A percentile compares a stretch with the other conserved stretches of the same genome.
Conservation (phyloP, 2,888 invertebrate genomes). For the Cheilosia grossa region DNA sequence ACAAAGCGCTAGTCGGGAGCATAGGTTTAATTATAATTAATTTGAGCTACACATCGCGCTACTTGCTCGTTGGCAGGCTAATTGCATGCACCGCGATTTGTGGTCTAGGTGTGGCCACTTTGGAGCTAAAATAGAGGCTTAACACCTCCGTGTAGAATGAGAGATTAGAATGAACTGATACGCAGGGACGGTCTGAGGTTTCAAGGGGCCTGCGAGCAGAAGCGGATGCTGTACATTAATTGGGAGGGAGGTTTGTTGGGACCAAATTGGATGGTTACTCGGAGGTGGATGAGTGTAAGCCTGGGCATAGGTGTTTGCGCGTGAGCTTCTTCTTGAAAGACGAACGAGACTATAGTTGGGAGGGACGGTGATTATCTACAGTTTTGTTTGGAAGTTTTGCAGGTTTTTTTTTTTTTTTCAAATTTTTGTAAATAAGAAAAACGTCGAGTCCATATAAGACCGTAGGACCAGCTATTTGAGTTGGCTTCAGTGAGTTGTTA, state of each 20-base stretch:
- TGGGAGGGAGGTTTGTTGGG: constrained; percentile 7
- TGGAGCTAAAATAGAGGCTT: constrained; percentile 66
- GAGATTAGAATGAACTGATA: constrained; percentile 51
- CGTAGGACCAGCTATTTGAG: no score
- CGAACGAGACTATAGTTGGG: not conserved
- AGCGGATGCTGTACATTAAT: constrained; percentile 5
- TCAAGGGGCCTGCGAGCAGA: constrained; percentile 1
- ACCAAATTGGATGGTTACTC: constrained; percentile 4
- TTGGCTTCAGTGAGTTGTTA: no score
- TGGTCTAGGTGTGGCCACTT: constrained; percentile 72
- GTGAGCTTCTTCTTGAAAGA: not conserved
- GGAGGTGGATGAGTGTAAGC: not conserved
- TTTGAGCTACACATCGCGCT: constrained; percentile 70
- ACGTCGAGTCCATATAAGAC: no score
- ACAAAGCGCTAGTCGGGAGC: constrained; percentile 63
- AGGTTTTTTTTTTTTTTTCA: no score
- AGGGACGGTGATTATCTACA: not conserved
- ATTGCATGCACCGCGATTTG: constrained; percentile 71
- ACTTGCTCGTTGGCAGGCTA: constrained; percentile 74
- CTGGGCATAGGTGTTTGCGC: not conserved
- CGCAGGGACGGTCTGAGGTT: constrained; percentile 40
- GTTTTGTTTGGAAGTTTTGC: no score
- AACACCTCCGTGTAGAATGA: constrained; percentile 53
- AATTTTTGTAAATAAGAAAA: no score
- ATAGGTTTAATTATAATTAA: constrained; percentile 70